A percentile compares a stretch with the other conserved stretches of the same genome.
Evolutionary conservation across 2,113 vertebrate genomes (phyloP).

Genomic region (Eurystomus gularis): DNA sequence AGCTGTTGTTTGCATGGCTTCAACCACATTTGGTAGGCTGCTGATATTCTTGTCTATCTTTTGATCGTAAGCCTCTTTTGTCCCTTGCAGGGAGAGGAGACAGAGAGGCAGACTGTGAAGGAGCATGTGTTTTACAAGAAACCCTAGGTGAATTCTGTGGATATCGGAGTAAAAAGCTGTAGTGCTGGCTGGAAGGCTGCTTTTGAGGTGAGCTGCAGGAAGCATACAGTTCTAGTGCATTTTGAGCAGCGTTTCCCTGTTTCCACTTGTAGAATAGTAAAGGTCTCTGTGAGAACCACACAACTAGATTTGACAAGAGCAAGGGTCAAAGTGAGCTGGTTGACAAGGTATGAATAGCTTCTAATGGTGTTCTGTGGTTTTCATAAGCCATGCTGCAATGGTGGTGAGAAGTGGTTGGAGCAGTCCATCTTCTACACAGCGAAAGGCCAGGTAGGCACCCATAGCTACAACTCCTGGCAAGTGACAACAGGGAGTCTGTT

Average conservation of each 20-base stretch:
- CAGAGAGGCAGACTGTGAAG: accelerated
- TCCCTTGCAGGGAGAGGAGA: neutral
- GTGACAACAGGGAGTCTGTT: neutral
- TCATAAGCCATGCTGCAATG: neutral
- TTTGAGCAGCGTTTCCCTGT: neutral
- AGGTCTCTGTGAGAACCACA: neutral
- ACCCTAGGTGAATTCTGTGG: neutral
- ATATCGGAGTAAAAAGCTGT: neutral
- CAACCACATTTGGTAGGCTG: neutral
- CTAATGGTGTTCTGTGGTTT: neutral
- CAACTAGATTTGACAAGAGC: neutral
- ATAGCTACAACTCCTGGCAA: neutral
- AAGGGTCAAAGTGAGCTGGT: neutral
- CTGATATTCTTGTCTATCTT: slow-evolving; percentile 13
- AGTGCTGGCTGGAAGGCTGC: neutral
- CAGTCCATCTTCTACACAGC: neutral
- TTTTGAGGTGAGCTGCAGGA: neutral
- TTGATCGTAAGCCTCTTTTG: neutral
- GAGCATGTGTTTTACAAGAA: neutral
- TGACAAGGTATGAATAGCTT: neutral
- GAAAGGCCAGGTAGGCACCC: neutral
- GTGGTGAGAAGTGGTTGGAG: neutral
- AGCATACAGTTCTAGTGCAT: neutral
- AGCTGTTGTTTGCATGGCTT: slow-evolving; percentile 41
- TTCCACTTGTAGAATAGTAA: neutral